A percentile compares a stretch with the other conserved stretches of the same genome.
Evolutionary conservation across 2,797 vertebrate species (phyloP).

Genomic region (Alectoris magna): DNA sequence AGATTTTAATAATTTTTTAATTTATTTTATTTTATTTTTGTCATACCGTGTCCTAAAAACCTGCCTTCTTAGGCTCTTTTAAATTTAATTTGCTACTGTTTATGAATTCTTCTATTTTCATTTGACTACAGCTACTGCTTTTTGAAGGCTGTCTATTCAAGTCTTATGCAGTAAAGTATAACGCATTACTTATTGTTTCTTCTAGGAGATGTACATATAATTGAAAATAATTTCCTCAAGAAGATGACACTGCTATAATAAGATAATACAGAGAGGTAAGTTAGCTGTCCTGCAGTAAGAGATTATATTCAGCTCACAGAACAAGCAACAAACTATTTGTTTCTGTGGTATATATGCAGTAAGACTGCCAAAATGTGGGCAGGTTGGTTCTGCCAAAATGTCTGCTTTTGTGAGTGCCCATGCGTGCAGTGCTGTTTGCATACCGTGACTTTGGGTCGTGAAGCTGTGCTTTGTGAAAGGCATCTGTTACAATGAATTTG

Average conservation of each 20-base stretch:
- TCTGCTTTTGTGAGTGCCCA: not conserved
- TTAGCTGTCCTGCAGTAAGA: not conserved
- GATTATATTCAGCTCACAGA: not conserved
- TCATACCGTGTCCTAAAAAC: not conserved
- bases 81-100: not conserved
- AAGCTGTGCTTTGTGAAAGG: not conserved
- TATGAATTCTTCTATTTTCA: not conserved
- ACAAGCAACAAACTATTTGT: not conserved
- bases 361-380: not conserved
- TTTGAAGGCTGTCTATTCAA: conserved; percentile 6
- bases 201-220: not conserved
- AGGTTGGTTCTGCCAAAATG: not conserved
- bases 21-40: not conserved
- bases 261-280: not conserved
- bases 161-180: not conserved
- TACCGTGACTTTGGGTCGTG: not conserved
- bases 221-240: not conserved
- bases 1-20: not conserved
- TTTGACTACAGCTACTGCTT: not conserved
- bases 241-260: not conserved
- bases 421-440: not conserved
- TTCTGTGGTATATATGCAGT: not conserved
- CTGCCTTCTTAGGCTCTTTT: not conserved
- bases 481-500: not conserved
- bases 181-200: not conserved